These are phyloP conservation scores for Acanthosepion lycidas DNA, from an alignment of 2,888 invertebrate species.

Conservation along the genomic window DNA sequence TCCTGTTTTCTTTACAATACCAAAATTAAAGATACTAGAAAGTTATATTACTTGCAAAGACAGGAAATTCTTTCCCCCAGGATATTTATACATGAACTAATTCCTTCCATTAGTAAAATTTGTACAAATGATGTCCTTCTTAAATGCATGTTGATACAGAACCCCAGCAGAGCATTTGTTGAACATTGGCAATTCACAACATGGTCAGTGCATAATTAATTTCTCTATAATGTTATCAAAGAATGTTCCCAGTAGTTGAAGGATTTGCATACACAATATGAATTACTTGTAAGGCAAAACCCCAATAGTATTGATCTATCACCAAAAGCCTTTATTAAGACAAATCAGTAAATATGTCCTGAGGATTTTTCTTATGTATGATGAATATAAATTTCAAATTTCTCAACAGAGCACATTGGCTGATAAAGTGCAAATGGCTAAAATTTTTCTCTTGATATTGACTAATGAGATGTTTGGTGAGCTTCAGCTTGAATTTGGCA, in stretches of 20 bases:
- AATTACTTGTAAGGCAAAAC: background rate
- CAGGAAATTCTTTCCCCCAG: background rate
- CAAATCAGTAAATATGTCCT: no score
- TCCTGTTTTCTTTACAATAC: no score
- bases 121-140: background rate
- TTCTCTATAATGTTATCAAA: background rate
- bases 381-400: background rate
- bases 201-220: background rate
- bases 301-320: background rate
- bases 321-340: background rate
- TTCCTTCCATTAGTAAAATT: background rate
- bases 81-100: background rate
- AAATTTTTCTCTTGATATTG: no score
- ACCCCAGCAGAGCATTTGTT: background rate
- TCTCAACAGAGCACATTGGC: background rate
- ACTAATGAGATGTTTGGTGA: no score
- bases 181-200: background rate
- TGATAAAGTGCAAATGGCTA: background rate
- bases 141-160: background rate
- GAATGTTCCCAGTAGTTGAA: background rate
- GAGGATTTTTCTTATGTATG: background rate
- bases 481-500: no score
- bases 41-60: background rate
- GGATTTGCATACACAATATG: background rate
- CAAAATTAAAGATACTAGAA: background rate